A percentile compares a stretch with the other conserved stretches of the same genome.
These are phyloP conservation scores for Monodelphis domestica DNA, from an alignment of 2,797 vertebrate genomes.

Conservation along the genomic window DNA sequence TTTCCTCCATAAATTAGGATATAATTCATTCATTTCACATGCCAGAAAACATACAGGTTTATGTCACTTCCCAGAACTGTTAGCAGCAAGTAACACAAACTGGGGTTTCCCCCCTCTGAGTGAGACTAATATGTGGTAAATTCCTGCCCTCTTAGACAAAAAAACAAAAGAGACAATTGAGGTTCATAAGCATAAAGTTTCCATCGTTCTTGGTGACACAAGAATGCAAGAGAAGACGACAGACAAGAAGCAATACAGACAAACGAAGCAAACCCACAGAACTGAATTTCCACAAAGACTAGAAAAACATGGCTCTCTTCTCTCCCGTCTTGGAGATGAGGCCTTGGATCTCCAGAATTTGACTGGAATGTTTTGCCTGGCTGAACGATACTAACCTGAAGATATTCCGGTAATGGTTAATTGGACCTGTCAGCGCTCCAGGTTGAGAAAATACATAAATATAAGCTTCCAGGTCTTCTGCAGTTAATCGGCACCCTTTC, in stretches of 20 bases:
- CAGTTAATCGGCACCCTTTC: constrained; percentile 92
- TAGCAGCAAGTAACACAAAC: not conserved
- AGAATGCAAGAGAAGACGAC: no score
- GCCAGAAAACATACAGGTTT: not conserved
- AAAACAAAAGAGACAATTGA: not conserved
- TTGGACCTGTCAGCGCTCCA: constrained; percentile 94
- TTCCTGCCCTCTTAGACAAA: not conserved
- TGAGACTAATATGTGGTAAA: not conserved
- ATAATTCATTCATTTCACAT: not conserved
- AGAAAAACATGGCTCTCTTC: not conserved
- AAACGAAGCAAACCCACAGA: not conserved
- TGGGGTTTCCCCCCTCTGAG: not conserved
- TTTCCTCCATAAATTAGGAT: not conserved
- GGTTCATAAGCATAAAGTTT: not conserved
- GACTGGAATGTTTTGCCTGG: constrained; percentile 56
- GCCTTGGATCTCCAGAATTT: constrained; percentile 26
- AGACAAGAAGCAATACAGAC: not conserved
- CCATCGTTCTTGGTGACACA: not conserved
- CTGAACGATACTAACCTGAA: constrained; percentile 90
- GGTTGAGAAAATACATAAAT: constrained; percentile 97
- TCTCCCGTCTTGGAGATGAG: constrained; percentile 33
- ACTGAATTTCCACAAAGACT: not conserved
- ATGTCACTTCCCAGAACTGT: not conserved
- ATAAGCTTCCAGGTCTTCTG: constrained; percentile 96
- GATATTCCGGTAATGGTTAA: constrained; percentile 97